Evolutionary conservation across 2,113 vertebrate species (phyloP).

Genomic region (Marcusenius ussheri): DNA sequence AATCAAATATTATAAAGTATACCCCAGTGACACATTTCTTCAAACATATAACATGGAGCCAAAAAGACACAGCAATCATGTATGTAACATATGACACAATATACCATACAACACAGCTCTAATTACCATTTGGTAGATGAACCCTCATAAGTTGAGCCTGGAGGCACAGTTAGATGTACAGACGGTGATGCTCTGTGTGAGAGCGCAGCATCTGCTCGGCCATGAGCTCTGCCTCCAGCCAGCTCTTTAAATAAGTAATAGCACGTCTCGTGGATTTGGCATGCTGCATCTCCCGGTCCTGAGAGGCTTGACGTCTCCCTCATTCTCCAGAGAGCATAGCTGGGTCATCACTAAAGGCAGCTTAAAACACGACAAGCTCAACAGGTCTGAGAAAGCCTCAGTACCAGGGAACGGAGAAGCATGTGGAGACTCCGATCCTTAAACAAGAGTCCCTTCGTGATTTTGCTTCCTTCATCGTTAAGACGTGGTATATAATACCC

Average conservation of each 20-base stretch:
- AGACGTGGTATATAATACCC: neutral
- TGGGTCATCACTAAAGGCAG: neutral
- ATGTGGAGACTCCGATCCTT: neutral
- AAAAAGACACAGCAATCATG: neutral
- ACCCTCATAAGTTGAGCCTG: neutral
- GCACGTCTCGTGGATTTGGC: conserved; percentile 58
- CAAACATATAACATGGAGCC: neutral
- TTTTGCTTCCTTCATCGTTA: neutral
- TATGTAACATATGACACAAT: neutral
- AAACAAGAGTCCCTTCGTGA: neutral
- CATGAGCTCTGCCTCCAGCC: conserved; percentile 34
- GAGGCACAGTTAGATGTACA: neutral
- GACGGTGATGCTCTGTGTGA: neutral
- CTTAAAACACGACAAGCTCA: neutral
- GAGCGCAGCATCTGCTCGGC: neutral
- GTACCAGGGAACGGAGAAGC: neutral
- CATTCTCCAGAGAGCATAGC: conserved; percentile 22
- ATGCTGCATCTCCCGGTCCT: conserved; percentile 54
- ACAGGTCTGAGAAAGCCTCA: neutral
- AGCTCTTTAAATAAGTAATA: conserved; percentile 69
- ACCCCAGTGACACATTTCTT: neutral
- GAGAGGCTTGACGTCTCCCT: conserved; percentile 32
- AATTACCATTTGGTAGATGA: neutral
- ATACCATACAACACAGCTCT: neutral
- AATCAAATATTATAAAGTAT: neutral